Base-by-base conservation (phyloP, 2,888 invertebrate species). In the Hemicrepidius hirtus region DNA sequence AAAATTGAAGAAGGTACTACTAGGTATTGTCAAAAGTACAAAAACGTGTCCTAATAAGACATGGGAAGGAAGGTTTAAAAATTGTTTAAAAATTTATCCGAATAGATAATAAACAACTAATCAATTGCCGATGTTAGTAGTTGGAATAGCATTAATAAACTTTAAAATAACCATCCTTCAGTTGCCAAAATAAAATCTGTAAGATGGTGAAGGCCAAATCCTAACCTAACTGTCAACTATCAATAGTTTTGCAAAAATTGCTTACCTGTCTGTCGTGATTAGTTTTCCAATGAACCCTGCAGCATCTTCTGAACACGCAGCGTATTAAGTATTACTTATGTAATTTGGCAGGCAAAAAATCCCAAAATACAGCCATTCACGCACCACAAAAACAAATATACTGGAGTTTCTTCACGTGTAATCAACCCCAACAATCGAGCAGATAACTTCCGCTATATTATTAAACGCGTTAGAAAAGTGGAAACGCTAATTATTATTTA, bases 161-260 rank as follows among this genome's bases (percentile, higher is more conserved):
- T 75, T 75, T 75, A 77, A 78, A 79, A 79, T 79, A 78, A 77
- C 70, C 69, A 75, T 68, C 75, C 74, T 72, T 72, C 76, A 73
- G 69, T 73, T 78, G 77, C 77, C 76, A 79, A 74, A 76, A 75
- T 60, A 73, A 70, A 59, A 73, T 57, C 57, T 64, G 44, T 35
- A 62, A 64, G 16, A 57, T 63, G 21, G 55, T 65, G 69, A 65
- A 73, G 66, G 65, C 73, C 69, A 73, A 66, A 41, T 73, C 41
- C 73, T 73, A 73, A 73, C 73, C 73, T 73, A 73, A 73, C 73
- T 73, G 73, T 73, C 73, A 69, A 62, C n/a, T 32, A 44, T 28
- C 13, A 64, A 18, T 12, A 57, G 9, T 20, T 16, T 37, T 1
- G n/a, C 7, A 60, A 65, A 59, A 12, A 28, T n/a, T 13, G 49